phyloP scores from a whole-genome alignment of 2,888 invertebrate species.

The Anarsia innoxiella region DNA sequence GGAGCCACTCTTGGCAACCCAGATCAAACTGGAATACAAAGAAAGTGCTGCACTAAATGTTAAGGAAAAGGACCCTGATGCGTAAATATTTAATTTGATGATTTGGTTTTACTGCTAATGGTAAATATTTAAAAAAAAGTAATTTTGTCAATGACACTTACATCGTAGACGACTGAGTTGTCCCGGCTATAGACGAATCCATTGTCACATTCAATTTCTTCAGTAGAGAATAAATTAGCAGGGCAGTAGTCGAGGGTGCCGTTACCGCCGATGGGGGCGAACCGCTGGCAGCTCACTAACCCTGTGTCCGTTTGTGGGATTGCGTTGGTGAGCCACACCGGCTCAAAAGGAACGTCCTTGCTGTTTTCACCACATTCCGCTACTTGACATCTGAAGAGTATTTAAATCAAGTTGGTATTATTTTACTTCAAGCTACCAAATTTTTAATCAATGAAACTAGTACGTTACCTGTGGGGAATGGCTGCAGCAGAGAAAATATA shows the following conservation, averaged over 20 bases:
- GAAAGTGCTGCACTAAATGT: no score
- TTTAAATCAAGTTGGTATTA: no score
- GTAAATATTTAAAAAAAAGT: no score
- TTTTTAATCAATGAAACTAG: not conserved
- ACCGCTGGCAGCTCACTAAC: slow-evolving; percentile 46
- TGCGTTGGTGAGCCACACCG: slow-evolving; percentile 41
- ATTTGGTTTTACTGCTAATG: no score
- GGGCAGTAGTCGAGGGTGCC: slow-evolving; percentile 34
- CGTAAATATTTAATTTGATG: not conserved
- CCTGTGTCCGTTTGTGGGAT: slow-evolving; percentile 32
- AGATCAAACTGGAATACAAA: slow-evolving; percentile 48
- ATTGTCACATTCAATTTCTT: slow-evolving; percentile 48
- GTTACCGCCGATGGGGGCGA: slow-evolving; percentile 29
- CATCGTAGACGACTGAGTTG: slow-evolving; percentile 56
- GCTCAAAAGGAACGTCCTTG: slow-evolving; percentile 23
- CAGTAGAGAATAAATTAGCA: slow-evolving; percentile 40
- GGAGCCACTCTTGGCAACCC: slow-evolving; percentile 78
- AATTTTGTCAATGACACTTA: not conserved
- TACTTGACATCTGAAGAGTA: slow-evolving; percentile 64
- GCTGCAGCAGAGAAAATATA: slow-evolving; percentile 79
- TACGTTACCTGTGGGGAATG: slow-evolving; percentile 12
- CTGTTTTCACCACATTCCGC: slow-evolving; percentile 51
- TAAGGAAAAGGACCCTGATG: not conserved
- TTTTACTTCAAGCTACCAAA: no score
- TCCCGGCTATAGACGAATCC: slow-evolving; percentile 48